Evolutionary conservation across 2,113 vertebrate species (phyloP).

Genomic region (Strix uralensis): DNA sequence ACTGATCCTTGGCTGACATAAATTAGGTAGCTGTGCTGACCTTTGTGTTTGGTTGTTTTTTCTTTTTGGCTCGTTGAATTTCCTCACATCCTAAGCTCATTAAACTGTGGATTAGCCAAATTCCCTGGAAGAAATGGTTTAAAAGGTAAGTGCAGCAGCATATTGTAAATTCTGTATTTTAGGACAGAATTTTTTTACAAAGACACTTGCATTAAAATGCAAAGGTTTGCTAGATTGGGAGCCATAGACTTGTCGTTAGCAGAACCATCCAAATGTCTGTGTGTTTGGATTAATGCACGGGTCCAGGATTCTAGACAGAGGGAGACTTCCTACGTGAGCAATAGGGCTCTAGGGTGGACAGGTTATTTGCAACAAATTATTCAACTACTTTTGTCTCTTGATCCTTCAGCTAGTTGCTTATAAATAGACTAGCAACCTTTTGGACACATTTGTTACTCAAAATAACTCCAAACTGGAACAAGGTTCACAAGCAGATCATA

Average conservation of each 20-base stretch:
- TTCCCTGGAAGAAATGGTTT: neutral
- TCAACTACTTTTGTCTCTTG: neutral
- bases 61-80: neutral
- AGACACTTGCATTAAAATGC: neutral
- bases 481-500: neutral
- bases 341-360: neutral
- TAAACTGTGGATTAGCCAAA: conserved; percentile 1
- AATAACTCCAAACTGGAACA: neutral
- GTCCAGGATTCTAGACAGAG: neutral
- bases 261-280: neutral
- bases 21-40: neutral
- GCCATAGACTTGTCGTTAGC: neutral
- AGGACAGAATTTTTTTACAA: neutral
- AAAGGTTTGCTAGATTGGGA: neutral
- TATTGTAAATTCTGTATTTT: neutral
- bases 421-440: neutral
- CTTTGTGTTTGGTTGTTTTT: neutral
- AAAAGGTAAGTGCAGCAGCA: neutral
- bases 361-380: neutral
- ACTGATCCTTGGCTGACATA: neutral
- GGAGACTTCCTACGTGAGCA: neutral
- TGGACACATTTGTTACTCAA: neutral
- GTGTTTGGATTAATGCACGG: fast-evolving
- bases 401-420: neutral
- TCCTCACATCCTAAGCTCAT: conserved; percentile 26